These are phyloP conservation scores for Platyura marginata DNA, from an alignment of 1,140 invertebrate genomes.

Conservation along the genomic window DNA sequence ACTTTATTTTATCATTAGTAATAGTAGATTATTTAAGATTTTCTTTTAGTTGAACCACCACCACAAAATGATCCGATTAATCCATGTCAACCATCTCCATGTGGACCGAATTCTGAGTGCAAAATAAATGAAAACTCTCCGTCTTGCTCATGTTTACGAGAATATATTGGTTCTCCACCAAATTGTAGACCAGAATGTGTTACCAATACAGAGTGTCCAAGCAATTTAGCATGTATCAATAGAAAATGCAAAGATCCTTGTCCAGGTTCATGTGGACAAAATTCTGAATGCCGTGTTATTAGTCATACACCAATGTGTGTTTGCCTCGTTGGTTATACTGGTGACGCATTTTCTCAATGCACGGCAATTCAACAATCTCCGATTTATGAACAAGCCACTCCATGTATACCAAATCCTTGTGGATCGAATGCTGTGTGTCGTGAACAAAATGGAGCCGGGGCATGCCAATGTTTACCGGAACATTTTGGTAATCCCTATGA, in stretches of 20 bases:
- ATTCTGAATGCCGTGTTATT: constrained; percentile 50
- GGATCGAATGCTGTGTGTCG: constrained; percentile 52
- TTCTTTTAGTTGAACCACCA: too few relatives aligned
- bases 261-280: constrained; percentile 51
- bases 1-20: constrained; percentile 45
- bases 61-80: too few relatives aligned
- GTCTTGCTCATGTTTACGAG: constrained; percentile 47
- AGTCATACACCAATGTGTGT: constrained; percentile 63
- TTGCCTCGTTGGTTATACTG: constrained; percentile 42
- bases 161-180: constrained; percentile 48
- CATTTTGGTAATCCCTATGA: constrained; percentile 57
- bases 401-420: constrained; percentile 47
- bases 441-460: constrained; percentile 34
- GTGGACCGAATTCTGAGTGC: constrained; percentile 50
- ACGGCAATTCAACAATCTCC: constrained; percentile 36
- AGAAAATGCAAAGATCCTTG: constrained; percentile 61
- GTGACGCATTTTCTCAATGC: constrained; percentile 56
- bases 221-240: constrained; percentile 48
- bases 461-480: constrained; percentile 57
- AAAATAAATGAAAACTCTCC: constrained; percentile 39
- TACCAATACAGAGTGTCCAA: constrained; percentile 51
- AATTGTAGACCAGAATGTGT: constrained; percentile 56
- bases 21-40: too few relatives aligned
- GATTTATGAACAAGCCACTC: constrained; percentile 25
- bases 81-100: constrained; percentile 46